These are phyloP conservation scores for Chaitophorus viminalis DNA, from an alignment of 2,888 invertebrate genomes.

Conservation along the genomic window DNA sequence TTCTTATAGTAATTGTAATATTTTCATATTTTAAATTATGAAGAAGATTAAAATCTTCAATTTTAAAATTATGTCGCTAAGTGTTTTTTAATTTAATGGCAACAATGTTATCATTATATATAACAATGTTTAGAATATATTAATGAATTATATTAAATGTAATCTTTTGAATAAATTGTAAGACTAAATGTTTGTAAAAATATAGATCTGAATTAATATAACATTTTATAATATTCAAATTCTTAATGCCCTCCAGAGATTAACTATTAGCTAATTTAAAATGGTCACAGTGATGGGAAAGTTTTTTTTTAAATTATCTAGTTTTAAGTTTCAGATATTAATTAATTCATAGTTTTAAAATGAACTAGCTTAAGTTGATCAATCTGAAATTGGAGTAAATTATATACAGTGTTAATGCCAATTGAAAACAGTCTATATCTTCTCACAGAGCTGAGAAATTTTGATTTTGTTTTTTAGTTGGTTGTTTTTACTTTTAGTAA, in stretches of 20 bases:
- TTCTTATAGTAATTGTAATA: background rate
- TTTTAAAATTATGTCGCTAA: background rate
- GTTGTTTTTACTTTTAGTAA: too few relatives aligned
- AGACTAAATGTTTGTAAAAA: conserved; percentile 13
- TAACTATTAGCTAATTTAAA: too few relatives aligned
- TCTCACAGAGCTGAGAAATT: too few relatives aligned
- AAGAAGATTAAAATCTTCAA: background rate
- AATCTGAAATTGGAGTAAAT: too few relatives aligned
- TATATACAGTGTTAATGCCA: too few relatives aligned
- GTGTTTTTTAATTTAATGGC: background rate
- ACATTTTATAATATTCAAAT: background rate
- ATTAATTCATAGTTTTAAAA: too few relatives aligned
- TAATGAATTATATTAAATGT: conserved; percentile 13
- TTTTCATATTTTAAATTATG: background rate
- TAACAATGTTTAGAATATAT: background rate
- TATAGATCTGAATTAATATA: background rate
- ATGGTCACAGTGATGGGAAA: too few relatives aligned
- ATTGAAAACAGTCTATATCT: too few relatives aligned
- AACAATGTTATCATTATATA: background rate
- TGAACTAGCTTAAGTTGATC: too few relatives aligned
- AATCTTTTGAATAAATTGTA: background rate
- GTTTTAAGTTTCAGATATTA: too few relatives aligned
- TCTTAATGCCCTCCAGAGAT: background rate
- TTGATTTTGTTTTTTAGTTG: too few relatives aligned
- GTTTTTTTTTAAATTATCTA: too few relatives aligned